Base-by-base conservation (phyloP, 2,113 vertebrate species). In the Thryonomys swinderianus region DNA sequence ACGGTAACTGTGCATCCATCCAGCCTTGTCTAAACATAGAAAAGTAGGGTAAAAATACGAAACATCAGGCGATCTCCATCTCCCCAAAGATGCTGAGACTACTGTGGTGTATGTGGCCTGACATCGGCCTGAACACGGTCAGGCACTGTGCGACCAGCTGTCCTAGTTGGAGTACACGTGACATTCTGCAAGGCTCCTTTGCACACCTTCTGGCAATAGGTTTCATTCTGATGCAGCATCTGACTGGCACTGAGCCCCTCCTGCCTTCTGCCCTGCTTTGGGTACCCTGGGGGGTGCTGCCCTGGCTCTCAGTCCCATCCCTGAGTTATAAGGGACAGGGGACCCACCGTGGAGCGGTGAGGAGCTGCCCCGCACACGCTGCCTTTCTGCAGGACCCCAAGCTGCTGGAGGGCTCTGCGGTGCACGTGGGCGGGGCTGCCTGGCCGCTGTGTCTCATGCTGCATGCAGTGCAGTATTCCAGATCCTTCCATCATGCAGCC, bases 381-480 rank as follows among this genome's bases (percentile, higher is more conserved):
- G 55, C 12, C 0, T 37, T 30, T 67, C 88, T 40, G 45, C 7
- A 40, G 73, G 66, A 37, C 37, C 0, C 45, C 1, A 4, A 20
- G 78, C 45, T 61, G 62, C 71, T 32, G 69, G 81, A 18, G 1
- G 62, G 64, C 34, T 42, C 17, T 34, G 9, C 3, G 61, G 71
- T 59, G 27, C 4, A n/a, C 4, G 0, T 5, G 5, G 69, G 0
- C 5, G 5, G 69, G 53, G 78, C 89, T 21, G 78, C n/a, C 4
- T 0, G 18, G 57, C 93, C 45, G 79, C 37, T 32, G 40, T 20
- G 10, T 8, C 5, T 51, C 96, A 95, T 93, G 96, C 96, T 40
- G 16, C 96, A 96, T 96, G 97, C 96, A 94, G 76, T 7, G 55
- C 11, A 67, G 57, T 76, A 18, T 8, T 18, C 30, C 30, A 59